These are phyloP conservation scores for Cygnus atratus DNA, from an alignment of 2,113 vertebrate species.

Conservation along the genomic window DNA sequence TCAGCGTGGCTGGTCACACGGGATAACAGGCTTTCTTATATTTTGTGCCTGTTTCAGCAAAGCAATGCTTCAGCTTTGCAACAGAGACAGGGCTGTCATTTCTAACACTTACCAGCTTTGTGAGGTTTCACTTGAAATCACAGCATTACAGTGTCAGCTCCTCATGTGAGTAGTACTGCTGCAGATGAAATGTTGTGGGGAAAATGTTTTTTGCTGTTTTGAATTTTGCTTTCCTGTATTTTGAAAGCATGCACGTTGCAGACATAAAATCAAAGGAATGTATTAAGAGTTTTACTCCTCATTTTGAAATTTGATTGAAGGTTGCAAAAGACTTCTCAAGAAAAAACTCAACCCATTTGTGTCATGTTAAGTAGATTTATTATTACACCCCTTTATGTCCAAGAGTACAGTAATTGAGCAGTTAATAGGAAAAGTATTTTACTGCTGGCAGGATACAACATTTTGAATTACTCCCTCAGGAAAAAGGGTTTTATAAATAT, in stretches of 20 bases:
- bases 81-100: not conserved
- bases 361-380: not conserved
- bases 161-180: not conserved
- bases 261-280: not conserved
- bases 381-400: not conserved
- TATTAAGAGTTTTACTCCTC: not conserved
- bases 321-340: not conserved
- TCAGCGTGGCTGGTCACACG: not conserved
- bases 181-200: not conserved
- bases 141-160: not conserved
- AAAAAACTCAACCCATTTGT: not conserved
- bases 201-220: not conserved
- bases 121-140: not conserved
- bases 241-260: accelerated
- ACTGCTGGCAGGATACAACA: not conserved
- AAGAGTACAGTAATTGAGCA: not conserved
- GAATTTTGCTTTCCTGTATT: not conserved
- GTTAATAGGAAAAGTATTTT: slow-evolving; percentile 11
- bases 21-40: accelerated
- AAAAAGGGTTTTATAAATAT: not conserved
- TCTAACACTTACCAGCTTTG: not conserved
- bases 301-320: not conserved
- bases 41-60: not conserved
- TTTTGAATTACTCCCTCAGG: not conserved
- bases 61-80: not conserved